Percentiles rank a stretch among this genome's conserved stretches.
Conservation (phyloP, 2,888 invertebrate genomes). For the Zaprionus bogoriensis region DNA sequence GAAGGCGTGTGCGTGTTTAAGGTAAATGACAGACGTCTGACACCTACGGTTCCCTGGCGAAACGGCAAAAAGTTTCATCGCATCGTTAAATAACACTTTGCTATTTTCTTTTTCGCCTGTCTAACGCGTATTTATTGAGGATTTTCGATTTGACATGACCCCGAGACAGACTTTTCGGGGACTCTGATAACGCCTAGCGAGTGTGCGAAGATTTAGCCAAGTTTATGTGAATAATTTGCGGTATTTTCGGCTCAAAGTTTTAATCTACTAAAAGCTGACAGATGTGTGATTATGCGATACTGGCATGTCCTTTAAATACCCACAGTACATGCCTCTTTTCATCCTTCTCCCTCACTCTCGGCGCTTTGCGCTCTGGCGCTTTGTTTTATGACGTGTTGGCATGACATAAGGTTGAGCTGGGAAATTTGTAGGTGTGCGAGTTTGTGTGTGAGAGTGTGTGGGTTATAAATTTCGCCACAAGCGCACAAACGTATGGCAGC, state of each 20-base stretch:
- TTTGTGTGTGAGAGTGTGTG: slow-evolving; percentile 15
- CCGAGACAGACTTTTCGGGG: slow-evolving; percentile 1
- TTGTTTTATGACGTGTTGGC: slow-evolving; percentile 42
- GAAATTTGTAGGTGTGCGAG: too few species aligned
- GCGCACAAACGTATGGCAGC: background rate
- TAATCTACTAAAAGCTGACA: slow-evolving; percentile 69
- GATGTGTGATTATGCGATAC: slow-evolving; percentile 46
- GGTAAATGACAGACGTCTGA: slow-evolving; percentile 20
- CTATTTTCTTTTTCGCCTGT: slow-evolving; percentile 12
- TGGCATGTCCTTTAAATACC: too few species aligned
- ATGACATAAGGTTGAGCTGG: slow-evolving; percentile 36
- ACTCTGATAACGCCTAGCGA: background rate
- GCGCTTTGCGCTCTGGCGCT: slow-evolving; percentile 10
- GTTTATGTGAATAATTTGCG: slow-evolving; percentile 45
- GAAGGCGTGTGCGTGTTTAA: slow-evolving; percentile 13
- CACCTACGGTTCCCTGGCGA: slow-evolving; percentile 23
- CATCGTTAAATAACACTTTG: slow-evolving; percentile 22
- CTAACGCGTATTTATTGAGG: slow-evolving; percentile 11
- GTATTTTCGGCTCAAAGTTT: slow-evolving; percentile 51
- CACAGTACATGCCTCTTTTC: slow-evolving; percentile 15
- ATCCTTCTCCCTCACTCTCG: too few species aligned
- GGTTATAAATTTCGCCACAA: slow-evolving; percentile 31
- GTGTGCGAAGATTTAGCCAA: too few species aligned
- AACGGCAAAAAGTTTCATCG: background rate
- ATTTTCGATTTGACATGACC: slow-evolving; percentile 9